Evolutionary conservation across 2,888 invertebrate genomes (phyloP), one percentile per base, ranked within the genome.

Genomic region (Spodoptera picta): DNA sequence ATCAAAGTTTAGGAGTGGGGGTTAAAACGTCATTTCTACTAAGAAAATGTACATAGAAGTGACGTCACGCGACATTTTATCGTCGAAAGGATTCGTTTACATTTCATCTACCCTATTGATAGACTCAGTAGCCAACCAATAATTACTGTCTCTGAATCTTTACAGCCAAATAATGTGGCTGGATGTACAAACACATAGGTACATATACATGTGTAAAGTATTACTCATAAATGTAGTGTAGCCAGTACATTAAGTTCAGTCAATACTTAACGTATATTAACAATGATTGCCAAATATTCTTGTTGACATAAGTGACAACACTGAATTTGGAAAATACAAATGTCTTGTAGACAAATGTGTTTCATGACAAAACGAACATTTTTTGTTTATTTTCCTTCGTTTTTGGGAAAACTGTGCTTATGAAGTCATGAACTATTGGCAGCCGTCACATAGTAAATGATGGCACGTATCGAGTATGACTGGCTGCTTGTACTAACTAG

Each of bases 371-470:
- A 52, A 42, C 14, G 6, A 45, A 43, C 6, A 36, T 36, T 19
- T 36, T 3, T n/a, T 67, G 7, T 58, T 47, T 27, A 12, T 43
- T 51, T 51, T 58, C 24, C 6, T 12, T 36, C 23, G 14, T 4
- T 46, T 65, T 56, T 49, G 52, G 69, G 45, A 60, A 69, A 56
- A 58, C 27, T 57, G 19, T n/a, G 10, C 24, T 19, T 43, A 36
- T 48, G 27, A 24, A 11, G 24, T 51, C 45, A 36, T 48, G 27
- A 31, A 11, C 23, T 51, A 12, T 43, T 24, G 19, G 19, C 7
- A n/a, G 10, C 19, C 49, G 50, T 60, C 42, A 51, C 27, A 19
- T 12, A 48, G 44, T 42, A 46, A 45, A 57, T 42, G 23, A 23
- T 61, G 44, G 51, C 14, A 12, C 12, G 19, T 54, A 4, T 45